Percentiles rank a stretch among this genome's conserved stretches.
Evolutionary conservation across 2,797 vertebrate genomes (phyloP).

Genomic region (Sebastes nivosus): DNA sequence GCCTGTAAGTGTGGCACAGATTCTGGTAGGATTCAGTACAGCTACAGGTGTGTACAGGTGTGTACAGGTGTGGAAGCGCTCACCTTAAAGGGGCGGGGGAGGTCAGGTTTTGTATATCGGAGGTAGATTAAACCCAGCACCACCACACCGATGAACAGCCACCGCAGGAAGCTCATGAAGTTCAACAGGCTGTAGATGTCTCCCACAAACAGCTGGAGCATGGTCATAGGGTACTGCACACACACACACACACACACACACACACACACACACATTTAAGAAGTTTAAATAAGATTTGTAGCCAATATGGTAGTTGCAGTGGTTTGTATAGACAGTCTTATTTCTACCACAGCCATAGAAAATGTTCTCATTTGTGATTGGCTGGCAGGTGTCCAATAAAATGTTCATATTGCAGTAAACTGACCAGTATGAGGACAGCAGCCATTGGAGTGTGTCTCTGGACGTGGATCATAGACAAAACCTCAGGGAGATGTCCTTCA

Average conservation of each 20-base stretch:
- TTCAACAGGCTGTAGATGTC: conserved; percentile 96
- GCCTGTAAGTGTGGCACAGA: too few species aligned
- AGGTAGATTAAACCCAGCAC: conserved; percentile 95
- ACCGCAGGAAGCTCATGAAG: conserved; percentile 97
- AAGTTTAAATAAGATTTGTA: not conserved
- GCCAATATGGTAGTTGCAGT: not conserved
- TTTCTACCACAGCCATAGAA: not conserved
- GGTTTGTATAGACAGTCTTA: not conserved
- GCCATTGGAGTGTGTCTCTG: conserved; percentile 94
- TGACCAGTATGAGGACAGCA: conserved; percentile 95
- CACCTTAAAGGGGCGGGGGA: conserved; percentile 97
- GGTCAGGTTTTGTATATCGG: conserved; percentile 90
- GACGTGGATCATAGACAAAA: conserved; percentile 97
- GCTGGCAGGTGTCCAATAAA: not conserved
- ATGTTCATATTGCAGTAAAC: conserved; percentile 36
- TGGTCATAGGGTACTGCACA: conserved; percentile 90
- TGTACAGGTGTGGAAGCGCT: conserved; percentile 1
- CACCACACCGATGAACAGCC: conserved; percentile 96
- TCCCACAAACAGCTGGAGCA: conserved; percentile 92
- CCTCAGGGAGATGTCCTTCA: conserved; percentile 96
- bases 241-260: not conserved
- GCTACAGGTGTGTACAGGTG: not conserved
- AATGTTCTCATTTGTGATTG: not conserved
- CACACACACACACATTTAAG: not conserved
- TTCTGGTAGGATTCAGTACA: not conserved